phyloP scores from a whole-genome alignment of 1,140 invertebrate genomes.

The Musca domestica region DNA sequence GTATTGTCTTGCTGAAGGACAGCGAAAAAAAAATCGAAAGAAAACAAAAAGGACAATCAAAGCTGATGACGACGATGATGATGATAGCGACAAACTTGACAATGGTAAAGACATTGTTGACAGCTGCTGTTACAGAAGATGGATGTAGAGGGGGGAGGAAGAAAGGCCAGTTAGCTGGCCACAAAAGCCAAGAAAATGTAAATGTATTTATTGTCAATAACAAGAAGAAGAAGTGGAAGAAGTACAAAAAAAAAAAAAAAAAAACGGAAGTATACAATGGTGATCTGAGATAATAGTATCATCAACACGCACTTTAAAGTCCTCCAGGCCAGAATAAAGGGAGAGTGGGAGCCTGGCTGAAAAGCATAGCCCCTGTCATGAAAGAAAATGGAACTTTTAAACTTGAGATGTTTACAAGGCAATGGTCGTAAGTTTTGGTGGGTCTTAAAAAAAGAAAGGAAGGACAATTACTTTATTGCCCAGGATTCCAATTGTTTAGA shows the following conservation, averaged over 20 bases:
- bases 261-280: slow-evolving; percentile 22
- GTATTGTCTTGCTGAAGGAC: neutral
- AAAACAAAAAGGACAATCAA: slow-evolving; percentile 17
- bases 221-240: no score
- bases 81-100: neutral
- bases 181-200: no score
- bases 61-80: neutral
- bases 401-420: slow-evolving; percentile 18
- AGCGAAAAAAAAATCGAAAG: neutral
- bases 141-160: neutral
- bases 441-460: neutral
- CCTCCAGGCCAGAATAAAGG: neutral
- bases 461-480: slow-evolving; percentile 28
- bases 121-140: slow-evolving; percentile 34
- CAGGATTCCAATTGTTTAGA: slow-evolving; percentile 19
- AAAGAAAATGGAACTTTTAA: slow-evolving; percentile 6
- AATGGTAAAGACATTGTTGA: slow-evolving; percentile 27
- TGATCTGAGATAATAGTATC: slow-evolving; percentile 54
- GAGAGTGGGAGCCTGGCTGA: neutral
- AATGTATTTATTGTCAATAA: no score
- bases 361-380: neutral
- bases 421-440: slow-evolving; percentile 3
- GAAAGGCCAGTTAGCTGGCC: no score
- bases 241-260: neutral
- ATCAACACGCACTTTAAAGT: slow-evolving; percentile 36